Evolutionary conservation across 2,797 vertebrate species (phyloP), one percentile per base, ranked within the genome.

Genomic region (Eulemur mongoz): DNA sequence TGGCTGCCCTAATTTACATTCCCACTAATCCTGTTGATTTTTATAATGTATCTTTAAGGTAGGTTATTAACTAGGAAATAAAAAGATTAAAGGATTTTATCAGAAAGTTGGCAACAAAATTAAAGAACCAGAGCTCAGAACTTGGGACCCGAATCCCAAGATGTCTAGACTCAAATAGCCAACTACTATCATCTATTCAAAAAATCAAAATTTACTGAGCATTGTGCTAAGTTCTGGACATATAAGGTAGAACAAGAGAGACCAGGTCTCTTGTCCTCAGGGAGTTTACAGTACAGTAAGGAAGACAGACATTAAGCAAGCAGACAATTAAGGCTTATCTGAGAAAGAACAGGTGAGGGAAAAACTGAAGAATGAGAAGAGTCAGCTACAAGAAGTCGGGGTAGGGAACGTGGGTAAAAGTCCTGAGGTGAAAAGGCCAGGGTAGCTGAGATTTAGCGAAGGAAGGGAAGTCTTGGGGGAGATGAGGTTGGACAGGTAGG

Each of bases 41-140:
- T 76, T 88, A 79, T 59, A 75, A 65, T 85, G n/a, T 43, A 32
- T 67, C 67, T 95, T 90, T 83, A 86, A 95, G n/a, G 48, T 78
- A 83, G 52, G 35, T 72, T 79, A 43, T 76, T 75, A 83, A 92
- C 25, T 88, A 79, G 57, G 59, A 93, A 87, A 91, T 88, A 84
- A 85, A 93, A 30, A 79, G 11, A 65, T 78, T 48, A 81, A 61
- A 6, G 10, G 57, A 35, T 93, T 82, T 96, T 52, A 94, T 78
- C 54, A 89, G 67, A 91, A 95, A 81, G 91, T 5, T 79, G 57
- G 14, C 54, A 45, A 93, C 6, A 92, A 86, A 93, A 65, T 32
- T 57, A 45, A 94, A 92, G 59, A 86, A 72, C 23, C 32, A 81
- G 52, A 86, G 40, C 4, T 86, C 35, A 79, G 65, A 75, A 52